Percentiles rank a stretch among this genome's conserved stretches.
Evolutionary conservation across 1,140 invertebrate genomes (phyloP).

Genomic region (Caenorhabditis inopinata): DNA sequence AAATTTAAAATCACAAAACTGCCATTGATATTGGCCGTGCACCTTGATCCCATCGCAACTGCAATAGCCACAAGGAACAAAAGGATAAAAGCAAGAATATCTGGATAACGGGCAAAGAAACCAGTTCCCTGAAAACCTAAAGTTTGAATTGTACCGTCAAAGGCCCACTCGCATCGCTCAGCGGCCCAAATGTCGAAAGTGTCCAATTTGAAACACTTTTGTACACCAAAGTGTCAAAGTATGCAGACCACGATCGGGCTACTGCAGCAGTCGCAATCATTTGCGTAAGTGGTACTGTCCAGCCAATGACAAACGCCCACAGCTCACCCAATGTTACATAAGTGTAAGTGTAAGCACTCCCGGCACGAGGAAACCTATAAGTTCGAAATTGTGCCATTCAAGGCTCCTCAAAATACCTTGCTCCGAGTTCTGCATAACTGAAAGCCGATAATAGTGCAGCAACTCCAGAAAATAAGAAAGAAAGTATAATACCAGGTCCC

Average conservation of each 20-base stretch:
- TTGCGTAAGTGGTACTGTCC: constrained; percentile 71
- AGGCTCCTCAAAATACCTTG: constrained; percentile 67
- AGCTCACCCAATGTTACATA: constrained; percentile 83
- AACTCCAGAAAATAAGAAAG: constrained; percentile 81
- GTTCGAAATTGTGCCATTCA: not conserved
- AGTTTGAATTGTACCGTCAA: constrained; percentile 77
- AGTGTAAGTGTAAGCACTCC: constrained; percentile 77
- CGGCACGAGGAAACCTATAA: constrained; percentile 80
- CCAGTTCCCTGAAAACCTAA: constrained; percentile 74
- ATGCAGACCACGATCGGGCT: constrained; percentile 88
- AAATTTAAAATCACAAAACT: constrained; percentile 34
- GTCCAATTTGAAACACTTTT: constrained; percentile 81
- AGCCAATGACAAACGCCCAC: constrained; percentile 91
- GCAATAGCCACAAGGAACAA: constrained; percentile 64
- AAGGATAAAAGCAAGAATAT: constrained; percentile 59
- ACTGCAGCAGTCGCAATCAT: constrained; percentile 80
- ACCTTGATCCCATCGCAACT: constrained; percentile 78
- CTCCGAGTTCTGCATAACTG: constrained; percentile 88
- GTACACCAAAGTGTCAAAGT: constrained; percentile 80
- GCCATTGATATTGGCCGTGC: constrained; percentile 68
- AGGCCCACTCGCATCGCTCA: constrained; percentile 76
- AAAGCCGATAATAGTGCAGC: constrained; percentile 79
- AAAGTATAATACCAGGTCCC: constrained; percentile 82
- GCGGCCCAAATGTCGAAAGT: constrained; percentile 71
- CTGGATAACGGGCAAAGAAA: constrained; percentile 62